Conservation (phyloP, 2,113 vertebrate species). For the Pogonocichla stellata region DNA sequence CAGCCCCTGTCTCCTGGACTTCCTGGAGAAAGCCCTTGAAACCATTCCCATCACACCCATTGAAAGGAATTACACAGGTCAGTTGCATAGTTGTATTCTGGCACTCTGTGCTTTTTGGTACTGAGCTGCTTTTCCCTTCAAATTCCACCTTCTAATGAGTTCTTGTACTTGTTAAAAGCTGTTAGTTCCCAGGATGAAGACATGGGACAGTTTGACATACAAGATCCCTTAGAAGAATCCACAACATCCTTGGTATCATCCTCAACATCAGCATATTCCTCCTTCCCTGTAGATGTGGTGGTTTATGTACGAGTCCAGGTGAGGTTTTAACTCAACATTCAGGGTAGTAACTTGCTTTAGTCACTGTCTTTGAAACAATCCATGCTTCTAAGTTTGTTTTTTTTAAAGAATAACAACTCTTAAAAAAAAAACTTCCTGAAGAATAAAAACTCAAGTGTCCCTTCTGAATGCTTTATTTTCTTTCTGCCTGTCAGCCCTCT, state of each 20-base stretch:
- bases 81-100: background rate
- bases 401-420: background rate
- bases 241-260: conserved; percentile 93
- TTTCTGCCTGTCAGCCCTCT: conserved; percentile 83
- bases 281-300: conserved; percentile 97
- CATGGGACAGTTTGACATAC: conserved; percentile 92
- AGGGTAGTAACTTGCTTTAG: background rate
- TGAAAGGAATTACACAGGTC: conserved; percentile 89
- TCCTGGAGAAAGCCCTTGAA: conserved; percentile 96
- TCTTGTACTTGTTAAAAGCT: conserved; percentile 71
- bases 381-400: background rate
- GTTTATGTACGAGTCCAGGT: conserved; percentile 99
- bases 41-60: conserved; percentile 97
- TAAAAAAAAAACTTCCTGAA: background rate
- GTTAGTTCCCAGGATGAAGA: conserved; percentile 93
- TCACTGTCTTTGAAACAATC: background rate
- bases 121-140: background rate
- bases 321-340: background rate
- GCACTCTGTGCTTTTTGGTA: background rate
- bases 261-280: conserved; percentile 92
- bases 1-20: conserved; percentile 94
- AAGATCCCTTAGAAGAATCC: conserved; percentile 93
- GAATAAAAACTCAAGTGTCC: background rate
- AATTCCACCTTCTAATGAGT: background rate
- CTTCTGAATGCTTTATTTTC: background rate